A percentile compares a stretch with the other conserved stretches of the same genome.
Conservation (phyloP, 2,888 invertebrate genomes). For the Salpingus planirostris region DNA sequence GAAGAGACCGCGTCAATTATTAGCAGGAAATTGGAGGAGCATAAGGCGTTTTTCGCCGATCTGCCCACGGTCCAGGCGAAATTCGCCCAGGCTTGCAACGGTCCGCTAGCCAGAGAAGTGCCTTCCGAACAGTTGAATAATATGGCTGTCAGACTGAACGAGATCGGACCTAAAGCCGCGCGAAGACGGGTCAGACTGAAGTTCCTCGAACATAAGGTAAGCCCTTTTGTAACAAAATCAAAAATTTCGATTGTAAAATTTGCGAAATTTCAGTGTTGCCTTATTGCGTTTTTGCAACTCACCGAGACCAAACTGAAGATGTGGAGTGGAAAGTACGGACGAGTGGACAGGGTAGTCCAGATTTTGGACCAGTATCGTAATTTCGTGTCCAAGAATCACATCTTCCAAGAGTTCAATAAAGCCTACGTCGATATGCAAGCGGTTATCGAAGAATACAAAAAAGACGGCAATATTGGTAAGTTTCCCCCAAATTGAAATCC, state of each 20-base stretch:
- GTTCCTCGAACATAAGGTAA: constrained; percentile 78
- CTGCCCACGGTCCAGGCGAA: constrained; percentile 67
- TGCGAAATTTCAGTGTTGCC: constrained; percentile 56
- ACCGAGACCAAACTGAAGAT: constrained; percentile 81
- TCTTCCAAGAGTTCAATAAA: constrained; percentile 90
- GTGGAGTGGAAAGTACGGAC: constrained; percentile 86
- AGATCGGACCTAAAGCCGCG: constrained; percentile 65
- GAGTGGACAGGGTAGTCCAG: constrained; percentile 71
- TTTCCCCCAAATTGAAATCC: constrained; percentile 5
- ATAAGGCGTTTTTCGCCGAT: constrained; percentile 81
- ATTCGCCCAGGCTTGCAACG: constrained; percentile 65
- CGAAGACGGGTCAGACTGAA: constrained; percentile 78
- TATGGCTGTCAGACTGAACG: constrained; percentile 69
- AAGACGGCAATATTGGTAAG: constrained; percentile 72
- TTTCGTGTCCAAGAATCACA: constrained; percentile 86
- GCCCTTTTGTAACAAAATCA: neutral
- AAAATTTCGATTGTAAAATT: constrained; percentile 2
- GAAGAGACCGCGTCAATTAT: constrained; percentile 83
- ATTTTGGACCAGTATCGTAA: constrained; percentile 83
- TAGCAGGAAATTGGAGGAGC: constrained; percentile 81
- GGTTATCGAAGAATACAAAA: constrained; percentile 82
- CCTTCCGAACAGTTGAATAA: constrained; percentile 73
- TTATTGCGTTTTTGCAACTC: constrained; percentile 83
- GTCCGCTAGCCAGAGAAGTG: constrained; percentile 60
- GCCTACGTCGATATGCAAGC: constrained; percentile 88